Evolutionary conservation across 2,797 vertebrate genomes (phyloP), one percentile per base, ranked within the genome.

Genomic region (Lycodopsis pacificus): DNA sequence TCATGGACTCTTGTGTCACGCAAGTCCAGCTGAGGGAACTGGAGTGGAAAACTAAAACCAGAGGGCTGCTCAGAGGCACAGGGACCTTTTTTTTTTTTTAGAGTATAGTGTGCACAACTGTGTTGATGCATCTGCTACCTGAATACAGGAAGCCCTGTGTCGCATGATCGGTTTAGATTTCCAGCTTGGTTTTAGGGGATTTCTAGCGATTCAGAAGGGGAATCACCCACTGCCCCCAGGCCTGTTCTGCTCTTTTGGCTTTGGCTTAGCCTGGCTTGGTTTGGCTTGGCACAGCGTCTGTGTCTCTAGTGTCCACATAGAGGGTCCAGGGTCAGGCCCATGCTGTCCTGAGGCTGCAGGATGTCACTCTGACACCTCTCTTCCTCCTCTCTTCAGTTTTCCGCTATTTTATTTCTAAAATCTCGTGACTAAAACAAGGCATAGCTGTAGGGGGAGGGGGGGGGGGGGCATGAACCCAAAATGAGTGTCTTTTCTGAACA

Each of bases 21-120:
- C 67, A 83, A 38, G 53, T 79, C 66, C 84, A 87, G 76, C 77
- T 86, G 86, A 83, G 69, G 79, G 87, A 91, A 86, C n/a, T 89
- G 73, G 74, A 80, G 86, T 90, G 83, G 73, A 92, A 92, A 92
- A 83, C 69, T 59, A 65, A 78, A 88, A 76, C 53, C 80, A 79
- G 71, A 85, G 72, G 59, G 72, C 57, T 71, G 57, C 83, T 79
- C 74, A 80, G 57, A 75, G 77, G 57, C 80, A 66, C 36, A 54
- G 10, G 64, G 81, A 73, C 65, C 66, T 53, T 53, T 70, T 82
- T 81, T 53, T 53, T 70, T 82, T 81, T 65, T 6, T 49, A 48
- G 30, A 73, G 58, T 51, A 17, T 10, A 81, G 27, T 62, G 9
- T 34, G 38, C 34, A 56, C 65, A 72, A 12, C 19, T 30, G 9